Percentiles rank a stretch among this genome's conserved stretches.
These are phyloP conservation scores for Caenorhabditis sp. DNA, from an alignment of 2,888 invertebrate genomes.

Conservation along the genomic window DNA sequence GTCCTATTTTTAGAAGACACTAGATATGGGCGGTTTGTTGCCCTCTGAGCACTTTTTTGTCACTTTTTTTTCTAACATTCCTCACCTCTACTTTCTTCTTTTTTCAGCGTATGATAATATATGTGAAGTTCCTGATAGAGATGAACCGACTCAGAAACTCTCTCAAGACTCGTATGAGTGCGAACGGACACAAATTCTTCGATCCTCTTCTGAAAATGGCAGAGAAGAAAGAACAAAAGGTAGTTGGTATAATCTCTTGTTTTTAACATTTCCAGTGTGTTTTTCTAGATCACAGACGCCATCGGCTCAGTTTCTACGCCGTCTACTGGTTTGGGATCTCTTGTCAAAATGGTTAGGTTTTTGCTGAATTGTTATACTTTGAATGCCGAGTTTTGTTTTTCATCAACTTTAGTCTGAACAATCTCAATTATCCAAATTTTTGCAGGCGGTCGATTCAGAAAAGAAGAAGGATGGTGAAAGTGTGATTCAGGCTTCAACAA, in stretches of 20 bases:
- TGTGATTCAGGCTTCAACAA: conserved; percentile 33
- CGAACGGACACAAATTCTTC: conserved; percentile 71
- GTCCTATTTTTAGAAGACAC: conserved; percentile 28
- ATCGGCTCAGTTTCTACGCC: conserved; percentile 19
- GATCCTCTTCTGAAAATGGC: conserved; percentile 72
- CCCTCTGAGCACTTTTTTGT: conserved; percentile 16
- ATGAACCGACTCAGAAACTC: conserved; percentile 69
- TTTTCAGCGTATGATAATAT: conserved; percentile 72
- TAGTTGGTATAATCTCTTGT: conserved; percentile 18
- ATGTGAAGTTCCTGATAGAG: conserved; percentile 72
- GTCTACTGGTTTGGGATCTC: conserved; percentile 33
- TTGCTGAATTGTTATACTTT: too few species aligned
- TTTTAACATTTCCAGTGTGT: conserved; percentile 29
- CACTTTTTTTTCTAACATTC: not conserved
- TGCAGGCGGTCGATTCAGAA: conserved; percentile 55
- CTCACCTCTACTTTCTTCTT: not conserved
- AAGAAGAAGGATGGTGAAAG: conserved; percentile 51
- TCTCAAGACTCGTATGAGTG: conserved; percentile 65
- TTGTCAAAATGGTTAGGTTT: conserved; percentile 46
- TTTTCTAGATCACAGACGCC: conserved; percentile 55
- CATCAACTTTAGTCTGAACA: not conserved
- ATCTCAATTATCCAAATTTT: not conserved
- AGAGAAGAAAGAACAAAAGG: conserved; percentile 68
- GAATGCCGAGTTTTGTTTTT: not conserved
- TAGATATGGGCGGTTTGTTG: not conserved